phyloP scores from a whole-genome alignment of 1,140 invertebrate genomes.

The Camponotus pennsylvanicus region DNA sequence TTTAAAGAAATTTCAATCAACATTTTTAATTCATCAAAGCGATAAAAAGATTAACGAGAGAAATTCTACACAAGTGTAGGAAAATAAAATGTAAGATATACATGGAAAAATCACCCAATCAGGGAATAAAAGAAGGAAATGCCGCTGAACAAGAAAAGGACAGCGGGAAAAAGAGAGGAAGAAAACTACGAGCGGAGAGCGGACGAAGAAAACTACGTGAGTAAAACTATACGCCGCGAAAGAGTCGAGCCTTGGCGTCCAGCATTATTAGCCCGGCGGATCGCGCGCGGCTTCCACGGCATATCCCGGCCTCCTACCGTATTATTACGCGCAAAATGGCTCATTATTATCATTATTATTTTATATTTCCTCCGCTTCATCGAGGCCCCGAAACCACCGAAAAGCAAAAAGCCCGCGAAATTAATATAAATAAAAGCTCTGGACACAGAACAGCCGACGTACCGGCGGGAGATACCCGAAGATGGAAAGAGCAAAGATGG shows the following conservation, averaged over 20 bases:
- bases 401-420: conserved; percentile 83
- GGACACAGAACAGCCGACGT: conserved; percentile 58
- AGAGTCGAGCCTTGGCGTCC: conserved; percentile 72
- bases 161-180: background rate
- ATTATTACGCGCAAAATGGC: conserved; percentile 85
- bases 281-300: conserved; percentile 78
- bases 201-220: conserved; percentile 73
- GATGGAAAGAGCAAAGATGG: conserved; percentile 49
- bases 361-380: conserved; percentile 82
- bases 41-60: background rate
- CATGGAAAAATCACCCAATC: background rate
- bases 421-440: conserved; percentile 85
- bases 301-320: conserved; percentile 80
- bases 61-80: background rate
- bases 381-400: conserved; percentile 74
- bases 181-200: conserved; percentile 46
- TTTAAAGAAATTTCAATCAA: background rate
- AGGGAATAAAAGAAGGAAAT: background rate
- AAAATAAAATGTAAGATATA: background rate
- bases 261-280: conserved; percentile 83
- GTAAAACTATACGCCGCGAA: conserved; percentile 69
- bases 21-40: too few species aligned
- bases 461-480: conserved; percentile 54
- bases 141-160: conserved; percentile 35
- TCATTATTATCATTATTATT: conserved; percentile 86